A percentile compares a stretch with the other conserved stretches of the same genome.
Evolutionary conservation across 2,888 invertebrate species (phyloP).

Genomic region (Drosophila cracens): DNA sequence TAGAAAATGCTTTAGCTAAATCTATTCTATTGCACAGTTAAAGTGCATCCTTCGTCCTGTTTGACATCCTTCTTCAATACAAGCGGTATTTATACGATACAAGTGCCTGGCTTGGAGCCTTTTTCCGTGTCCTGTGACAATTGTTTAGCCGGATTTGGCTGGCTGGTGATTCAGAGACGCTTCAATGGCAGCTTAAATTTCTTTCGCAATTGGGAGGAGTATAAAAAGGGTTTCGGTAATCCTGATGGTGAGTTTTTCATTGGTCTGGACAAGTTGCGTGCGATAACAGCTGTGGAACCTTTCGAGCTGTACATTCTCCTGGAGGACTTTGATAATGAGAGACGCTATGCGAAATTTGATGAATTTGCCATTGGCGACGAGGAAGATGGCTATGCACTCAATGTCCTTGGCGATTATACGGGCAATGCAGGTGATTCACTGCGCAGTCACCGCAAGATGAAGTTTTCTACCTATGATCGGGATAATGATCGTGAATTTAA

Average conservation of each 20-base stretch:
- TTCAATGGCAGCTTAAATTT: slow-evolving; percentile 89
- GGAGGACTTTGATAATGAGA: slow-evolving; percentile 87
- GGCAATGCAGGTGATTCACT: slow-evolving; percentile 90
- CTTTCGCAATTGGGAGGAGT: slow-evolving; percentile 88
- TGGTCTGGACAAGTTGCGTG: slow-evolving; percentile 89
- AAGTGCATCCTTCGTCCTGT: slow-evolving; percentile 45
- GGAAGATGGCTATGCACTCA: slow-evolving; percentile 88
- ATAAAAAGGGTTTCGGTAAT: slow-evolving; percentile 89
- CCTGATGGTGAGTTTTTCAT: slow-evolving; percentile 89
- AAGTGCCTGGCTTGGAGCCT: slow-evolving; percentile 80
- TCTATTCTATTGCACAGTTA: not conserved
- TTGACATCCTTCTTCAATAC: slow-evolving; percentile 25
- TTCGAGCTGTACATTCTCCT: slow-evolving; percentile 88
- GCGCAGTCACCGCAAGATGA: slow-evolving; percentile 88
- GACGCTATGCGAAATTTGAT: slow-evolving; percentile 87
- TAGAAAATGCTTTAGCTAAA: not conserved
- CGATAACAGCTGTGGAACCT: slow-evolving; percentile 82
- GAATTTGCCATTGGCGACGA: slow-evolving; percentile 89
- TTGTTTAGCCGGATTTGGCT: slow-evolving; percentile 86
- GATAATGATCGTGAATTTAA: slow-evolving; percentile 88
- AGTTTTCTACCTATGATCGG: slow-evolving; percentile 88
- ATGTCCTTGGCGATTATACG: slow-evolving; percentile 87
- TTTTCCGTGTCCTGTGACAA: slow-evolving; percentile 60
- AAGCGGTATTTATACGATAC: slow-evolving; percentile 35
- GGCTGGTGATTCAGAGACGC: slow-evolving; percentile 89